Conservation (phyloP, 2,113 vertebrate genomes). For the Probosciger aterrimus region DNA sequence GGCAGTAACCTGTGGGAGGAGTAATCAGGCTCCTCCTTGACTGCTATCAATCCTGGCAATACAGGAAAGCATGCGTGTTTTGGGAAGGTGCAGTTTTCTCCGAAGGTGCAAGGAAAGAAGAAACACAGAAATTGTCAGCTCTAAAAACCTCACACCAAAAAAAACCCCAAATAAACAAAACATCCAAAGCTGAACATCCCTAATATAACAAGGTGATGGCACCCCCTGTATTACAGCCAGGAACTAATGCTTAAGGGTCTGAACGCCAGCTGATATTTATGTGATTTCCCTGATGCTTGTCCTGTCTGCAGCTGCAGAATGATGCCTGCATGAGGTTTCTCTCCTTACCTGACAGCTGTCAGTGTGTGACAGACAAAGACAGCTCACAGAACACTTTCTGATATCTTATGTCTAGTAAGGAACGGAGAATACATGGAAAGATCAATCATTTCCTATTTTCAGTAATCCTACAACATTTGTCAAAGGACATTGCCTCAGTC, state of each 20-base stretch:
- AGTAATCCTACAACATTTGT: not conserved
- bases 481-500: not conserved
- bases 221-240: not conserved
- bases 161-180: not conserved
- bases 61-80: accelerated
- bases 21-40: not conserved
- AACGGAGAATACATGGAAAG: not conserved
- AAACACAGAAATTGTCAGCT: not conserved
- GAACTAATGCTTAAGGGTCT: not conserved
- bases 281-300: not conserved
- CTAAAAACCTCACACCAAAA: not conserved
- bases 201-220: not conserved
- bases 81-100: not conserved
- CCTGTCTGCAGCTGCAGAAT: not conserved
- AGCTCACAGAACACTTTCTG: not conserved
- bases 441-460: not conserved
- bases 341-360: not conserved
- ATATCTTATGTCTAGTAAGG: not conserved
- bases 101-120: not conserved
- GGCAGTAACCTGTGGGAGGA: not conserved
- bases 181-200: not conserved
- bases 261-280: not conserved
- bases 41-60: not conserved
- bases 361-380: not conserved
- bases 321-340: not conserved